Base-by-base conservation (phyloP, 2,797 vertebrate genomes). In the Cossypha dichroa region DNA sequence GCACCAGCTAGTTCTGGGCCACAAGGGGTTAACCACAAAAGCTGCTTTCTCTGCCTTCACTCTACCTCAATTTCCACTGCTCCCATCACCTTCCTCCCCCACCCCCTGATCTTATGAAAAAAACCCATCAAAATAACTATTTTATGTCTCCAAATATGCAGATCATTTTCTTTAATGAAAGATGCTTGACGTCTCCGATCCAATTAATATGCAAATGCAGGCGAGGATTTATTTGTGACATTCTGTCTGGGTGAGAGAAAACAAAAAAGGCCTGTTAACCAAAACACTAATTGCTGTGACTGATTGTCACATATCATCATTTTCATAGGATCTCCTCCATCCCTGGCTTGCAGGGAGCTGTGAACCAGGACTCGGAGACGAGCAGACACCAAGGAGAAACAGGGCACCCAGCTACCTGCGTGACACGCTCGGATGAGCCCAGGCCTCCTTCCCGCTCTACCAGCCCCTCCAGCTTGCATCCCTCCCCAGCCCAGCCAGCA, bases 161-260 rank as follows among this genome's bases (percentile, higher is more conserved):
- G 99, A 99, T 99, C 99, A 99, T 99, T 99, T 99, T 99, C 99
- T 99, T 99, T 99, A 99, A 99, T 99, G 99, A 99, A 99, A 99
- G 99, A 99, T 99, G 99, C 99, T 99, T 99, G 99, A 99, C 99
- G 99, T 99, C 99, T 99, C 99, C 99, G 99, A 99, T 99, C 99
- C 99, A 99, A 99, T 99, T 99, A 99, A 99, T 99, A 99, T 99
- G 99, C 99, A 99, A 99, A 99, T 99, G 99, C 98, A 98, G 99
- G 99, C 98, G 98, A 99, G 99, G 99, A 99, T 99, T 99, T 99
- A 99, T 99, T 99, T 99, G 99, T 99, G 99, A 99, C 99, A 99
- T 99, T 99, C 99, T 99, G 99, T 99, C 99, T 99, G 99, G 99
- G 99, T 99, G 99, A 99, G 99, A 99, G 99, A 99, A 99, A 99